phyloP scores from a whole-genome alignment of 2,888 invertebrate genomes.

The Hyposoter dolosus region DNA sequence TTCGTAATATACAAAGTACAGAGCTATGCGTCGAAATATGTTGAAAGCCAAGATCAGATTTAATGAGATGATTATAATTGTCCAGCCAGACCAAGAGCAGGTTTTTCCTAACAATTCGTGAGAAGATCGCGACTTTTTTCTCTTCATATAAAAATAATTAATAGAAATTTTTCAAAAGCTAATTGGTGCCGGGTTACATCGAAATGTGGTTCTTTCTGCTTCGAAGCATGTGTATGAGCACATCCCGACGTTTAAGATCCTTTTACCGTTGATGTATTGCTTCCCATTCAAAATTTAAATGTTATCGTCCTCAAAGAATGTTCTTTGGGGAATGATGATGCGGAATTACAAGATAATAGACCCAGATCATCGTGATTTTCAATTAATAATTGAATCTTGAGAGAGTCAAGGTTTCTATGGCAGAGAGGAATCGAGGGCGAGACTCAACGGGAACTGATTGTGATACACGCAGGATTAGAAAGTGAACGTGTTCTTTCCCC shows the following conservation, averaged over 20 bases:
- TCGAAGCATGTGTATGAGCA: background rate
- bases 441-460: slow-evolving; percentile 38
- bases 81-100: background rate
- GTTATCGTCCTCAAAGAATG: background rate
- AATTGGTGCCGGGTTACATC: background rate
- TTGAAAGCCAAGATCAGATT: slow-evolving; percentile 24
- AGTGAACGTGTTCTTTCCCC: slow-evolving; percentile 50
- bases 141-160: background rate
- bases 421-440: slow-evolving; percentile 38
- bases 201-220: background rate
- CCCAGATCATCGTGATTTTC: slow-evolving; percentile 6
- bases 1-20: slow-evolving; percentile 30
- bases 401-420: slow-evolving; percentile 5
- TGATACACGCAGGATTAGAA: slow-evolving; percentile 65
- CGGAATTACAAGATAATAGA: background rate
- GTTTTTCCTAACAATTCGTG: background rate
- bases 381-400: slow-evolving; percentile 4
- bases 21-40: slow-evolving; percentile 3
- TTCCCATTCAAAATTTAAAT: background rate
- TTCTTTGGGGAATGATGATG: background rate
- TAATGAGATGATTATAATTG: slow-evolving; percentile 20
- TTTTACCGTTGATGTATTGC: background rate
- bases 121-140: background rate
- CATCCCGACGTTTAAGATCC: background rate
- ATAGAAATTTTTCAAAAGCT: background rate